Conservation (phyloP, 1,140 invertebrate genomes). For the Helicoverpa armigera region DNA sequence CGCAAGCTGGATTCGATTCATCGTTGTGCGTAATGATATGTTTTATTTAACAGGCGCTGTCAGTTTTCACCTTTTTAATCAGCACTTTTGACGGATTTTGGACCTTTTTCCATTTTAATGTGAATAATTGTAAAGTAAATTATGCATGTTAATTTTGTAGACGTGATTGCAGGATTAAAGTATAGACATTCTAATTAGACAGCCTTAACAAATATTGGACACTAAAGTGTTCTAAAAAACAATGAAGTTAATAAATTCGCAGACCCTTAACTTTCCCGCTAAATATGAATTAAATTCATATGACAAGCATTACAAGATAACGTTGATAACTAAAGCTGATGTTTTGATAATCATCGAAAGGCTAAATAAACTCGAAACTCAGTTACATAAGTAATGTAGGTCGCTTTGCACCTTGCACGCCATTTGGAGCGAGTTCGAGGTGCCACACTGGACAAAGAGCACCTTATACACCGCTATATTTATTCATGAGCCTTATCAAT, state of each 20-base stretch:
- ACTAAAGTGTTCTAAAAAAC: no score
- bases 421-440: constrained; percentile 3
- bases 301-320: constrained; percentile 17
- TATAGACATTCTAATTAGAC: no score
- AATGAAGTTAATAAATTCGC: neutral
- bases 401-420: constrained; percentile 37
- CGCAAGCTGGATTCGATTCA: constrained; percentile 6
- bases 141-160: no score
- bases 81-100: no score
- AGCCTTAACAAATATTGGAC: no score
- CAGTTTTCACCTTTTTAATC: neutral
- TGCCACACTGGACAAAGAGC: constrained; percentile 33
- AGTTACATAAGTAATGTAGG: constrained; percentile 8
- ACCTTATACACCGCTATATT: constrained; percentile 59
- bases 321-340: constrained; percentile 22
- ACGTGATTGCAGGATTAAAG: no score
- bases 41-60: constrained; percentile 24
- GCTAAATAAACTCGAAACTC: constrained; percentile 22
- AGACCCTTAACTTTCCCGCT: neutral
- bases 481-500: constrained; percentile 81
- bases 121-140: no score
- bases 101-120: no score
- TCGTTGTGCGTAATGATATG: constrained; percentile 10
- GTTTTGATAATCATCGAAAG: constrained; percentile 39
- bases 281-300: neutral